Evolutionary conservation across 1,140 invertebrate genomes (phyloP).

Genomic region (Hesperophylax magnus): DNA sequence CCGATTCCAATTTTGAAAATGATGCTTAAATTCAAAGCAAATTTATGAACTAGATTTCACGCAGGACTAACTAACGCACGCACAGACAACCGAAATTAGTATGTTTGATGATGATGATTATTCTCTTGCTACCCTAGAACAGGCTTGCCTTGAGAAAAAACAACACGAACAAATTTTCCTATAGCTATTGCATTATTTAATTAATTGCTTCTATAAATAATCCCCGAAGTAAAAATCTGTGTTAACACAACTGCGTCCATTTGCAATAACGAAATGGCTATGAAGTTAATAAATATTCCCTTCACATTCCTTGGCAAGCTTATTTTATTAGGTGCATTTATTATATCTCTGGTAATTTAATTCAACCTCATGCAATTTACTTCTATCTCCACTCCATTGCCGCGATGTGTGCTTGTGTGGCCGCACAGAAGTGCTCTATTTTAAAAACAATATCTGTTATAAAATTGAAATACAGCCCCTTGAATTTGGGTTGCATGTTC

Average conservation of each 20-base stretch:
- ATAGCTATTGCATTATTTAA: no score
- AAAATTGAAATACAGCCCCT: conserved; percentile 50
- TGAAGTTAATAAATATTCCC: conserved; percentile 25
- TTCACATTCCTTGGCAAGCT: conserved; percentile 35
- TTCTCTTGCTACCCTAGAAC: no score
- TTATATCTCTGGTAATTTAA: conserved; percentile 50
- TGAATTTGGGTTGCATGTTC: conserved; percentile 45
- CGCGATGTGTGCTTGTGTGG: not conserved
- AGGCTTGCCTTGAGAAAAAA: no score
- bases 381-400: not conserved
- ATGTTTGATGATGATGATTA: no score
- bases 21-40: no score
- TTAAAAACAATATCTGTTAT: conserved; percentile 50
- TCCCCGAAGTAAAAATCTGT: not conserved
- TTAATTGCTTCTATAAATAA: no score
- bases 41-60: no score
- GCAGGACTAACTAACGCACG: no score
- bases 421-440: conserved; percentile 31
- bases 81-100: no score
- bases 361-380: conserved; percentile 47
- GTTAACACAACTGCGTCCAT: not conserved
- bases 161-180: no score
- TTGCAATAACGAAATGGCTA: conserved; percentile 9
- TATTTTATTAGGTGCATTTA: conserved; percentile 46
- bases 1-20: no score